Evolutionary conservation across 2,113 vertebrate genomes (phyloP).

Genomic region (Ameiurus melas): DNA sequence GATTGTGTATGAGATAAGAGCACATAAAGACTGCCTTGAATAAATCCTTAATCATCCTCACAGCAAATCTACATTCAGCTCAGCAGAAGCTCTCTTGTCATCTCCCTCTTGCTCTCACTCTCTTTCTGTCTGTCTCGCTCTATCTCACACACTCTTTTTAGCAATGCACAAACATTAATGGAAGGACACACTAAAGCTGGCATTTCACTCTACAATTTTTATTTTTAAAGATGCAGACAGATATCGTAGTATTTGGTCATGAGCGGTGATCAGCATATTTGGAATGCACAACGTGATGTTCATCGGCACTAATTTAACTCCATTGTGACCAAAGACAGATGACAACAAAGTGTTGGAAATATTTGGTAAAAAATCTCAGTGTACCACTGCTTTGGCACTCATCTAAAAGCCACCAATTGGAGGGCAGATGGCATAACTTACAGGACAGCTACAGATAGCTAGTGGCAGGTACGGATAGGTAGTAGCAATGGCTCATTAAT

Average conservation of each 20-base stretch:
- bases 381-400: neutral
- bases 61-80: slow-evolving; percentile 54
- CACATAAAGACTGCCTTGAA: slow-evolving; percentile 56
- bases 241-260: neutral
- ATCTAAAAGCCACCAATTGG: neutral
- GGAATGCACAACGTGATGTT: neutral
- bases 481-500: neutral
- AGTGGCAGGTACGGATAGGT: neutral
- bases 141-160: neutral
- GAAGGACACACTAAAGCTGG: neutral
- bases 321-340: neutral
- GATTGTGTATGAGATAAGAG: slow-evolving; percentile 56
- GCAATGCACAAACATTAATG: neutral
- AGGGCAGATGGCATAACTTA: neutral
- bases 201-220: neutral
- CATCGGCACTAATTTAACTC: neutral
- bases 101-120: neutral
- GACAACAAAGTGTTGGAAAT: neutral
- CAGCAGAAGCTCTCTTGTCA: slow-evolving; percentile 4
- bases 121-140: neutral
- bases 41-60: slow-evolving; percentile 60
- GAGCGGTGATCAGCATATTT: neutral
- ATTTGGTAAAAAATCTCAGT: neutral
- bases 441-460: neutral
- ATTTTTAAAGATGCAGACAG: neutral